phyloP scores from a whole-genome alignment of 92 coral and sea anemone species.

The Heliopora coerulea region DNA sequence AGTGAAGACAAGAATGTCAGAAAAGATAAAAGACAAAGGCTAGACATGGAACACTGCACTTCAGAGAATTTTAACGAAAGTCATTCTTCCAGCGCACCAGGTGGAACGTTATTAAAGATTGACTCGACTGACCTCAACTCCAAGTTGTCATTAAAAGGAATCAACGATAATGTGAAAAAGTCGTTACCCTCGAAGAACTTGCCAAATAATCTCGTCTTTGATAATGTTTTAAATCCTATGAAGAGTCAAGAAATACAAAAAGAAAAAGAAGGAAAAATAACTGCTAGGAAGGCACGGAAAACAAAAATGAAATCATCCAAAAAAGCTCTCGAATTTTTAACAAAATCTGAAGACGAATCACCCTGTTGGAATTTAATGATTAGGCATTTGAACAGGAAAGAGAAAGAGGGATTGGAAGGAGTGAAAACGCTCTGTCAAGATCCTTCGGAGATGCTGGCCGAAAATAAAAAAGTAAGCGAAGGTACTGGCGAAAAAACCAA shows the following conservation, averaged over 20 bases:
- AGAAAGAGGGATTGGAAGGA: background rate
- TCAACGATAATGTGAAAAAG: background rate
- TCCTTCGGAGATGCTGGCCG: background rate
- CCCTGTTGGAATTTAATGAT: background rate
- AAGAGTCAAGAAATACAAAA: background rate
- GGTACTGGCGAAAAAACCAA: background rate
- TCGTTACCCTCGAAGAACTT: background rate
- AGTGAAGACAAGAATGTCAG: slow-evolving; percentile 7
- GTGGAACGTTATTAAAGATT: no score
- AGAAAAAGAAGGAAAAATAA: background rate
- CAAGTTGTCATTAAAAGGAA: background rate
- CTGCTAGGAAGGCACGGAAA: background rate
- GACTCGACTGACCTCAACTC: no score
- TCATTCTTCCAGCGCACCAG: background rate
- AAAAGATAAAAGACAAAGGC: slow-evolving; percentile 27
- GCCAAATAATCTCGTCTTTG: background rate
- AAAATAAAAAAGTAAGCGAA: background rate
- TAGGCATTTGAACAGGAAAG: background rate
- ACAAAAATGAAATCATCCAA: slow-evolving; percentile 18
- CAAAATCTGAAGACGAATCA: slow-evolving; percentile 8
- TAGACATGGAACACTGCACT: slow-evolving; percentile 10
- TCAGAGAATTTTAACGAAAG: background rate
- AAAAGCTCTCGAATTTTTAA: background rate
- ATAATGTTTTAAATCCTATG: background rate
- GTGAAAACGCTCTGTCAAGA: background rate